Base-by-base conservation (phyloP, 2,113 vertebrate species). In the Rhinichthys klamathensis region DNA sequence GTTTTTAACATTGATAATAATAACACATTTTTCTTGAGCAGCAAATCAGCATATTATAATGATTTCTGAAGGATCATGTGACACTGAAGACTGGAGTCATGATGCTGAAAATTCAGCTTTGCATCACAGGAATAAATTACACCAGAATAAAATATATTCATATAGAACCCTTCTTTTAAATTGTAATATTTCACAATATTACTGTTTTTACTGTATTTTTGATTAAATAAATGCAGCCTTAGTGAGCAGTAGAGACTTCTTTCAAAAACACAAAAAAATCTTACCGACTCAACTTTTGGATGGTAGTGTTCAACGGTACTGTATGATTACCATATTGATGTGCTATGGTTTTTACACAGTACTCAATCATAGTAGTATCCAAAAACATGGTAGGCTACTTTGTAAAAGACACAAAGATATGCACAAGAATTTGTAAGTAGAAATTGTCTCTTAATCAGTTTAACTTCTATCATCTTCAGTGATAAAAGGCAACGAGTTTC, bases 401-500 rank as follows among this genome's bases (percentile, higher is more conserved):
- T 61, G n/a, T 61, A 2, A 61, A 61, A n/a, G 51, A 35, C 65
- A 69, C 30, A 35, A 21, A 65, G 12, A 65, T 65, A 5, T 27
- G 44, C 23, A 25, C 69, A 12, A 46, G 25, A 13, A 12, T 77
- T 23, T 16, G 2, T 32, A 35, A 44, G 38, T 72, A 23, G 16
- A 61, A 46, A 67, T 15, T 21, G 38, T 56, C 3, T 79, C 38
- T 61, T n/a, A 78, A 69, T 16, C 61, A 41, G 15, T 12, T 7
- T 25, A 7, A 46, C 18, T 63, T 82, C 67, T 83, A 0, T 2
- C 0, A 30, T 80, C 77, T 70, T 35, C 27, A 92, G 89, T 38
- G 89, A 92, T 56, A 92, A 91, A 85, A 85, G 58, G 79, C 69
- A 67, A 21, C 72, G 23, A 10, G 13, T 87, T 60, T 80, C 89